These are phyloP conservation scores for Eurystomus gularis DNA, from an alignment of 2,113 vertebrate genomes.

Conservation along the genomic window DNA sequence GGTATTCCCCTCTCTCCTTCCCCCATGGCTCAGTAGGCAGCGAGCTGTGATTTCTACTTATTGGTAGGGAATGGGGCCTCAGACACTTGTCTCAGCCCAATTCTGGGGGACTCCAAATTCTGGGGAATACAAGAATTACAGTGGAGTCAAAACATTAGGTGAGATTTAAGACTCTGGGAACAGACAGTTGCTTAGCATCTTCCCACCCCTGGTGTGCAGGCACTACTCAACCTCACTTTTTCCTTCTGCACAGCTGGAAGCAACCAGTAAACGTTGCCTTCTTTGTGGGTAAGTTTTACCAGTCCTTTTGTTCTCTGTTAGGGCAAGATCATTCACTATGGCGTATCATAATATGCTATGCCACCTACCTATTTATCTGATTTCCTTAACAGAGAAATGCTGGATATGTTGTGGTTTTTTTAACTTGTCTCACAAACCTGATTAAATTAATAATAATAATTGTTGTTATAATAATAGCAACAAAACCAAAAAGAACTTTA, in stretches of 20 bases:
- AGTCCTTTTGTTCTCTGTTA: neutral
- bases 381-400: neutral
- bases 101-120: neutral
- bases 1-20: neutral
- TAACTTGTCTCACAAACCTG: neutral
- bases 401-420: neutral
- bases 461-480: neutral
- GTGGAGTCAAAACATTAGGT: neutral
- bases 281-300: neutral
- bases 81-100: neutral
- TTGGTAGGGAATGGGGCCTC: neutral
- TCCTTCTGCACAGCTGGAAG: neutral
- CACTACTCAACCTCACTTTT: neutral
- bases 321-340: fast-evolving
- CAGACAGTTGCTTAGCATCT: neutral
- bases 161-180: neutral
- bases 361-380: neutral
- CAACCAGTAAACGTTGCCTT: neutral
- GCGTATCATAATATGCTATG: neutral
- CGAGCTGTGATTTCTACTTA: neutral
- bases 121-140: neutral
- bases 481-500: neutral
- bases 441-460: neutral
- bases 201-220: neutral
- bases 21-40: neutral